Percentiles rank a stretch among this genome's conserved stretches.
phyloP scores from a whole-genome alignment of 64 coral and sea anemone genomes.

The Exaiptasia diaphana region DNA sequence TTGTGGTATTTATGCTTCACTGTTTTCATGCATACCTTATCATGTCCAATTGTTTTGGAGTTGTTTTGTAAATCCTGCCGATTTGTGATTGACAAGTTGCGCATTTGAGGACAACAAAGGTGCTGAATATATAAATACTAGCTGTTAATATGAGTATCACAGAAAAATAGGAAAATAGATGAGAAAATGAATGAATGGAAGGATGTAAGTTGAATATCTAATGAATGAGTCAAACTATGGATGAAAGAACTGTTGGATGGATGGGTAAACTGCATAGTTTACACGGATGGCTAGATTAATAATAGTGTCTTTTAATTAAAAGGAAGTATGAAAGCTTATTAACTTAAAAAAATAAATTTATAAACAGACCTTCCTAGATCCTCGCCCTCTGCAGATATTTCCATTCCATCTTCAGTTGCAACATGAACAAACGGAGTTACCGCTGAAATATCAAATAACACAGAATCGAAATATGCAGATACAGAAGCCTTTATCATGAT shows the following conservation, averaged over 20 bases:
- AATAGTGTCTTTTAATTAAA: not conserved
- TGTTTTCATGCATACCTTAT: not conserved
- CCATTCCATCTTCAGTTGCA: slow-evolving; percentile 15
- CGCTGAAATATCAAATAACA: not conserved
- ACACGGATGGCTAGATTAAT: not conserved
- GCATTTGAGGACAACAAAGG: not conserved
- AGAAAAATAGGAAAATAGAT: not conserved
- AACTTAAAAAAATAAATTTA: not conserved
- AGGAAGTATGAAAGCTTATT: not conserved
- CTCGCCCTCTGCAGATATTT: slow-evolving; percentile 5
- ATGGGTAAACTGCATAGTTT: not conserved
- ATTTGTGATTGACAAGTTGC: not conserved
- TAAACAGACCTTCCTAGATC: slow-evolving; percentile 12
- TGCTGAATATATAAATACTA: not conserved
- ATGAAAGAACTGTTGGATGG: not conserved
- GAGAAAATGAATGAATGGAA: not conserved
- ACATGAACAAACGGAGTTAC: not conserved
- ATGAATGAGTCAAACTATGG: not conserved
- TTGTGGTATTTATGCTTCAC: not conserved
- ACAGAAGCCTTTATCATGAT: not conserved
- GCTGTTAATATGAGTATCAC: too few species aligned
- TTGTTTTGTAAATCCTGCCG: not conserved
- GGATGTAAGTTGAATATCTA: not conserved
- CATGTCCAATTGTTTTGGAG: not conserved
- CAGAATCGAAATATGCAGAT: not conserved